Evolutionary conservation across 2,888 invertebrate genomes (phyloP).

Genomic region (Thereva nobilitata): DNA sequence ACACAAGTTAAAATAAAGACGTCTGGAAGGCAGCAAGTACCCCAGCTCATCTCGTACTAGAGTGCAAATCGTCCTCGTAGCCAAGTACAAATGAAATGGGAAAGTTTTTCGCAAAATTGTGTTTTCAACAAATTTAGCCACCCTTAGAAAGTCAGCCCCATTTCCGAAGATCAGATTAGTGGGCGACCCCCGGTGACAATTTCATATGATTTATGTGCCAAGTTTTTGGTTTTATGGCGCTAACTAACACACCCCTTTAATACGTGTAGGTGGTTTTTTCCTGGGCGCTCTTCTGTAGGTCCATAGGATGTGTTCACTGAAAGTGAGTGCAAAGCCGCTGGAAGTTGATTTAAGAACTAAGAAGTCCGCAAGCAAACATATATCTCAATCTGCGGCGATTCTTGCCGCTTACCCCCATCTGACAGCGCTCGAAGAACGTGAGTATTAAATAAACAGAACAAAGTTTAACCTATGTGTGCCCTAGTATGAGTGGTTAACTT

Average conservation of each 20-base stretch:
- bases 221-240: slow-evolving; percentile 33
- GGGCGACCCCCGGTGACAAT: slow-evolving; percentile 33
- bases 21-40: too few species aligned
- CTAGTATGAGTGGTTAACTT: slow-evolving; percentile 13
- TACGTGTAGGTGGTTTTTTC: slow-evolving; percentile 28
- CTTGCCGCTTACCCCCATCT: not conserved
- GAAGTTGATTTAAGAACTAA: not conserved
- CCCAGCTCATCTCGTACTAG: not conserved
- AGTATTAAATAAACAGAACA: slow-evolving; percentile 15
- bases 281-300: not conserved
- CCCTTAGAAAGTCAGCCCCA: slow-evolving; percentile 28
- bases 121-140: slow-evolving; percentile 20
- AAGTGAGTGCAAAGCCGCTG: not conserved
- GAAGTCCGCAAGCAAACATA: not conserved
- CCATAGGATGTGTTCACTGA: too few species aligned
- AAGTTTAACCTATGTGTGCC: slow-evolving; percentile 9
- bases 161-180: slow-evolving; percentile 32
- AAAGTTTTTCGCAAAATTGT: slow-evolving; percentile 24
- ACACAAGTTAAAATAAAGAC: too few species aligned
- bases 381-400: not conserved
- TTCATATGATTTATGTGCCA: slow-evolving; percentile 32
- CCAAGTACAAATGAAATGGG: slow-evolving; percentile 23
- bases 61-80: slow-evolving; percentile 4
- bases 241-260: slow-evolving; percentile 33
- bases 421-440: not conserved